Conservation (phyloP, 2,113 vertebrate genomes). For the Scytalopus superciliaris region DNA sequence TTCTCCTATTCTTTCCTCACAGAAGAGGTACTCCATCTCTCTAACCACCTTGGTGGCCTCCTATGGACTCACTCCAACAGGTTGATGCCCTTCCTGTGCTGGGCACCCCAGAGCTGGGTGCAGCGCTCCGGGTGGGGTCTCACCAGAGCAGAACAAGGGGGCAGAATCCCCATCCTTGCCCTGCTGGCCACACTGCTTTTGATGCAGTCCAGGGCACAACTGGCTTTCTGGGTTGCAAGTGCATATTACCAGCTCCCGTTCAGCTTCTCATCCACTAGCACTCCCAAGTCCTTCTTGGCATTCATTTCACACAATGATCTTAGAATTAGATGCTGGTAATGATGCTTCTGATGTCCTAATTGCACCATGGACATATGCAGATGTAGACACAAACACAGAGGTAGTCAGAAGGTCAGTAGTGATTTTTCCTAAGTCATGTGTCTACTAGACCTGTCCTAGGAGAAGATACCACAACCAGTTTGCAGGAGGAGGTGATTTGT, state of each 20-base stretch:
- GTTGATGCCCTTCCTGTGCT: neutral
- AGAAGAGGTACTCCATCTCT: neutral
- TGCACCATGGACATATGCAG: neutral
- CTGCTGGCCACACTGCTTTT: too few species aligned
- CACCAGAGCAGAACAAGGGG: neutral
- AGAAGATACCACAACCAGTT: neutral
- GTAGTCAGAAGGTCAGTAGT: neutral
- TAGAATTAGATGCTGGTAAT: neutral
- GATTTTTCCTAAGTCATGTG: neutral
- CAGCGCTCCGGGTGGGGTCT: neutral
- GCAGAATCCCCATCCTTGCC: neutral
- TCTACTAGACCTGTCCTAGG: neutral
- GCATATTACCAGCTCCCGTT: neutral
- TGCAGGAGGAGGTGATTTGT: neutral
- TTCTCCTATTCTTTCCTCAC: neutral
- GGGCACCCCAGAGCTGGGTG: neutral
- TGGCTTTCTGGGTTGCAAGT: neutral
- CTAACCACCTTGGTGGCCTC: neutral
- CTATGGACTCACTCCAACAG: neutral
- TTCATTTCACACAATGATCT: neutral
- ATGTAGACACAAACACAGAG: neutral
- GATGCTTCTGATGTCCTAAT: neutral
- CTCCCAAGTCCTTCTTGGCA: neutral
- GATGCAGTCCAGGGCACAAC: neutral
- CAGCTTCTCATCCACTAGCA: neutral